Percentiles rank a stretch among this genome's conserved stretches.
Evolutionary conservation across 2,113 vertebrate species (phyloP).

Genomic region (Tamias sibiricus): DNA sequence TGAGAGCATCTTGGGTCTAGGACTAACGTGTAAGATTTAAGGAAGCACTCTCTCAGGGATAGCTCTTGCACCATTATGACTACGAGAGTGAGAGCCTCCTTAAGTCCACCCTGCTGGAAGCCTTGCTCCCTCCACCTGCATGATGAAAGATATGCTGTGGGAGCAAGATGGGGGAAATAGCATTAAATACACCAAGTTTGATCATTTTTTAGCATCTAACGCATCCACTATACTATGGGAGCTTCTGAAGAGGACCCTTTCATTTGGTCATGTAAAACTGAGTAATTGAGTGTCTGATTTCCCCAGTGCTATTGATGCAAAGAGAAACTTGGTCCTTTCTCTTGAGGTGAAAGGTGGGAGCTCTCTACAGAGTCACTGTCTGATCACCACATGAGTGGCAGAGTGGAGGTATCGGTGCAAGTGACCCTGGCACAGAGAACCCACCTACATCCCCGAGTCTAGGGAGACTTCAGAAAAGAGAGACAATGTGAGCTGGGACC

Average conservation of each 20-base stretch:
- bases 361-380: neutral
- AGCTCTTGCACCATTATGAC: neutral
- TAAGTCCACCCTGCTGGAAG: neutral
- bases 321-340: neutral
- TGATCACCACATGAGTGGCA: accelerated
- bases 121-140: neutral
- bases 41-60: neutral
- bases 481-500: neutral
- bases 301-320: neutral
- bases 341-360: neutral
- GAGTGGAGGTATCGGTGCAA: neutral
- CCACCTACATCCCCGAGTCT: neutral
- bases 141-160: neutral
- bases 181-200: neutral
- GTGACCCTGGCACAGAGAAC: neutral
- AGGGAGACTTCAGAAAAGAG: neutral
- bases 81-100: neutral
- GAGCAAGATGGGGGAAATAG: neutral
- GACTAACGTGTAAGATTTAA: neutral
- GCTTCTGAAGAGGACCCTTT: neutral
- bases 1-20: neutral
- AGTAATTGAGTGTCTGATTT: neutral
- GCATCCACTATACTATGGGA: neutral
- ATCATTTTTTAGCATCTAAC: neutral
- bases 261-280: neutral